Evolutionary conservation across 2,888 invertebrate species (phyloP).

Genomic region (Cheilosia vulpina): DNA sequence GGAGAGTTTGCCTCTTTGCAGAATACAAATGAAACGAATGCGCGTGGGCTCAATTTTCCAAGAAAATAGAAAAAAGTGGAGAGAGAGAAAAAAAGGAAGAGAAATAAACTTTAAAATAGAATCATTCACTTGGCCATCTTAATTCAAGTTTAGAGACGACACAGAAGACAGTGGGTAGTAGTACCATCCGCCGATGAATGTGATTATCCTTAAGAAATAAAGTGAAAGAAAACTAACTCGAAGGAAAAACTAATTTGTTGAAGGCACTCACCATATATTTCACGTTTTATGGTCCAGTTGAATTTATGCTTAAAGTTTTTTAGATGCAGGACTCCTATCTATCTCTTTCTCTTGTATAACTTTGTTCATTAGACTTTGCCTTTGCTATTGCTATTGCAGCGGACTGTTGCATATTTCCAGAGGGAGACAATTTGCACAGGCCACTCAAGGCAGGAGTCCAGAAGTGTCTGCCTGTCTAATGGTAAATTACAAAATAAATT

Average conservation of each 20-base stretch:
- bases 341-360: not conserved
- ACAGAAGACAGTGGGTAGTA: conserved; percentile 14
- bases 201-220: conserved; percentile 14
- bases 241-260: conserved; percentile 44
- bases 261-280: conserved; percentile 31
- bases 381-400: not conserved
- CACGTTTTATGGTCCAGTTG: conserved; percentile 27
- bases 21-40: conserved; percentile 4
- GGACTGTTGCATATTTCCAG: conserved; percentile 25
- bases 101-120: conserved; percentile 37
- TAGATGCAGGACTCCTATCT: conserved; percentile 7
- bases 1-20: conserved; percentile 6
- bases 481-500: conserved; percentile 1
- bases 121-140: conserved; percentile 39
- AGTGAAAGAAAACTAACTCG: conserved; percentile 2
- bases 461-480: not conserved
- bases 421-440: not conserved
- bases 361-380: conserved; percentile 13
- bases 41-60: conserved; percentile 5
- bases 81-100: not conserved
- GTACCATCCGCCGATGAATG: not conserved
- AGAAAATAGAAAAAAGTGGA: not conserved
- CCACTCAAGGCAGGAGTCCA: not conserved
- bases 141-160: conserved; percentile 25
- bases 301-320: conserved; percentile 61